Percentiles rank a stretch among this genome's conserved stretches.
phyloP scores from a whole-genome alignment of 1,140 invertebrate genomes.

The Lanistes nyassanus region DNA sequence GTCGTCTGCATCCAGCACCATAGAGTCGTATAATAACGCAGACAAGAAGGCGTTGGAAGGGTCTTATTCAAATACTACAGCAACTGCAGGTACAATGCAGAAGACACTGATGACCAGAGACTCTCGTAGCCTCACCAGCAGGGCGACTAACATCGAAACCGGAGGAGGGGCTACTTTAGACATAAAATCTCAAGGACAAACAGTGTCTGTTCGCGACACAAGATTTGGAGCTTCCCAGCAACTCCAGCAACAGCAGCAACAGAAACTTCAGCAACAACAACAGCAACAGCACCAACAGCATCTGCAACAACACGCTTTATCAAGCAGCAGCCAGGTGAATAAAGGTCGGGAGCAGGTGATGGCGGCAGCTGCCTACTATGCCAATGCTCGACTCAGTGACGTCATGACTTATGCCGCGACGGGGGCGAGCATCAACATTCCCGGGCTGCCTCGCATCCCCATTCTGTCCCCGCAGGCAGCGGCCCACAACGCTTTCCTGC shows the following conservation, averaged over 20 bases:
- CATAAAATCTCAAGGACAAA: too few species aligned
- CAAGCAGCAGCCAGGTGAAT: conserved; percentile 5
- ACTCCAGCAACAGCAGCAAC: conserved; percentile 4
- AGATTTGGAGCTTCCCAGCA: neutral
- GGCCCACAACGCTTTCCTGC: conserved; percentile 23
- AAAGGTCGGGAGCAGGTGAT: conserved; percentile 21
- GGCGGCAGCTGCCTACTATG: conserved; percentile 21
- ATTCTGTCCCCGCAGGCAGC: conserved; percentile 23
- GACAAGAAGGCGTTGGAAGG: too few species aligned
- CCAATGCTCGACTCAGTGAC: conserved; percentile 22
- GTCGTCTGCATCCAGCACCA: too few species aligned
- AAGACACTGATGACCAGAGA: neutral
- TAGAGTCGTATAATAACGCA: too few species aligned
- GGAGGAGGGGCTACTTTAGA: neutral
- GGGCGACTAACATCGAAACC: neutral
- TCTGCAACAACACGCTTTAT: neutral
- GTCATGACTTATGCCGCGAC: conserved; percentile 26
- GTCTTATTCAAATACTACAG: too few species aligned
- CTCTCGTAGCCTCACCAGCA: neutral
- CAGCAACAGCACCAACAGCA: neutral
- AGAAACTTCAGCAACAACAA: neutral
- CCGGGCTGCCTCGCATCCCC: conserved; percentile 18
- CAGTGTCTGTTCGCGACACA: neutral
- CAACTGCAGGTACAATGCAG: too few species aligned
- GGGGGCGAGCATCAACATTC: conserved; percentile 26